phyloP scores from a whole-genome alignment of 2,797 vertebrate species.

The Enteromius trimaculatus region DNA sequence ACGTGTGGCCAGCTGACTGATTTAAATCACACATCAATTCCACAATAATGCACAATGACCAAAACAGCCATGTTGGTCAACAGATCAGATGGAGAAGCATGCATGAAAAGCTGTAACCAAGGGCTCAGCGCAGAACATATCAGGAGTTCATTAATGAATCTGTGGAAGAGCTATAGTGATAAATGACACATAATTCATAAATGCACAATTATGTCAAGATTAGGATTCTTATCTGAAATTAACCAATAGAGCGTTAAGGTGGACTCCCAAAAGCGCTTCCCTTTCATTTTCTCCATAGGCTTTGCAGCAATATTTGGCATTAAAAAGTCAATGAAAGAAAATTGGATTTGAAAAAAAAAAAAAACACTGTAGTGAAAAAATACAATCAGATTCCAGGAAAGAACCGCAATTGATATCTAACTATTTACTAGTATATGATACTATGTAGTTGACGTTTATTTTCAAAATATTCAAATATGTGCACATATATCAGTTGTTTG shows the following conservation, averaged over 20 bases:
- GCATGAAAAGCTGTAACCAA: background rate
- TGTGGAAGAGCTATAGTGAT: background rate
- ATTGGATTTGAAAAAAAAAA: background rate
- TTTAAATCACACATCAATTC: background rate
- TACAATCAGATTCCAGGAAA: background rate
- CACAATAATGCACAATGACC: background rate
- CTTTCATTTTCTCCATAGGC: background rate
- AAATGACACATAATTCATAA: background rate
- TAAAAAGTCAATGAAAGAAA: background rate
- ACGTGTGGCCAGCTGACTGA: background rate
- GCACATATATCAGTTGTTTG: background rate
- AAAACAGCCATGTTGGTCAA: constrained; percentile 10
- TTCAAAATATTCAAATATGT: background rate
- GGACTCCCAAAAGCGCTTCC: background rate
- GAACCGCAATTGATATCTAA: background rate
- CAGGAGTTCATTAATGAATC: constrained; percentile 8
- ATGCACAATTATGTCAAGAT: background rate
- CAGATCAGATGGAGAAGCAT: background rate
- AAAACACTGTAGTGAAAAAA: background rate
- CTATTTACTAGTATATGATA: background rate
- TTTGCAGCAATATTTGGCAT: background rate
- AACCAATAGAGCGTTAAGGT: background rate
- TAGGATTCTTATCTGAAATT: constrained; percentile 15
- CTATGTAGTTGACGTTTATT: background rate
- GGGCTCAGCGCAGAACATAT: background rate